Base-by-base conservation (phyloP, 2,888 invertebrate genomes). In the Stegana nigrithorax region DNA sequence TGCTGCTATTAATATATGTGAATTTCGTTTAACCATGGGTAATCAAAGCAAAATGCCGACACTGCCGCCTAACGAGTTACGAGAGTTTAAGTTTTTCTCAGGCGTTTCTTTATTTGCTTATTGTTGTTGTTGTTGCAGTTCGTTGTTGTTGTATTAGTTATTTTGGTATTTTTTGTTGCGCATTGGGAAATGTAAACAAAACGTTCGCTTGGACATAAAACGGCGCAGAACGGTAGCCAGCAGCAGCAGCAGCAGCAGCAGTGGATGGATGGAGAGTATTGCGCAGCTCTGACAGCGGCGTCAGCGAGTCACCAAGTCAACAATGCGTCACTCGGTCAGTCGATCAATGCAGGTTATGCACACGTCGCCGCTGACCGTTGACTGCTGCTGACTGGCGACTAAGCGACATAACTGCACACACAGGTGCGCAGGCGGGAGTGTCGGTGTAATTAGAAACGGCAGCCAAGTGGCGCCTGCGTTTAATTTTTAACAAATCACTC, bases 401-500 rank as follows among this genome's bases (percentile, higher is more conserved):
- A 8, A 5, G 32, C 32, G n/a, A 42, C 2, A 42, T 21, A 23
- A 45, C 45, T 19, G 4, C 17, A 23, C 21, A 21, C 10, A 23
- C 23, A n/a, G n/a, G 42, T 42, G 47, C 12, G 23, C 23, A 2
- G 23, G 47, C 12, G 23, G 47, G 6, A 12, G 47, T 21, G 23
- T 6, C 10, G 21, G 23, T 14, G 51, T 55, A 55, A 55, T 55
- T 55, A 55, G 53, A 55, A 55, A 36, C 6, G 32, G 53, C 32
- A 36, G 55, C 61, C 64, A 57, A 14, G 36, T 78, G 75, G 75
- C 75, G 75, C 75, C 75, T 70, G 61, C 60, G 67, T 65, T 69
- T 60, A 56, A 61, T 53, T 67, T 66, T 62, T 51, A 63, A 59
- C 78, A 76, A 75, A 75, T 78, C 75, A 78, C 70, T 75, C 78